A percentile compares a stretch with the other conserved stretches of the same genome.
These are phyloP conservation scores for Limanda limanda DNA, from an alignment of 2,113 vertebrate species.

Conservation along the genomic window DNA sequence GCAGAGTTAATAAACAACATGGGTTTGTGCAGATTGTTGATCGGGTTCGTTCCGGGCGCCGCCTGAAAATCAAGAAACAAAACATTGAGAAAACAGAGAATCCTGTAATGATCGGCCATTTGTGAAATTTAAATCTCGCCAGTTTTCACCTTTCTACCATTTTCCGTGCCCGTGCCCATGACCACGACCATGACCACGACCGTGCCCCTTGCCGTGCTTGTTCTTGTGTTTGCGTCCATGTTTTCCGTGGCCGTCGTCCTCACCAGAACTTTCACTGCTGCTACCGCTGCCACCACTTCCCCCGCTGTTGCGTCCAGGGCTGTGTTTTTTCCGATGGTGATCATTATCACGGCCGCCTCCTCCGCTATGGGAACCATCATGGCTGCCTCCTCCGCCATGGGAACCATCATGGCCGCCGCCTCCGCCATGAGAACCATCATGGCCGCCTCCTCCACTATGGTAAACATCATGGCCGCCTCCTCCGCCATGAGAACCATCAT, in stretches of 20 bases:
- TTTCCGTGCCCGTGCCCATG: background rate
- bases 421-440: too few relatives aligned
- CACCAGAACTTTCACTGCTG: background rate
- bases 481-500: too few relatives aligned
- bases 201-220: background rate
- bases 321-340: background rate
- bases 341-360: background rate
- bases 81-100: background rate
- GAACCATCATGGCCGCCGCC: too few relatives aligned
- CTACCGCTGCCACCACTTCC: background rate
- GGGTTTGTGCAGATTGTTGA: too few relatives aligned
- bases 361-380: too few relatives aligned
- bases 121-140: background rate
- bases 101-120: background rate
- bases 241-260: background rate
- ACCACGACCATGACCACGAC: rapidly evolving
- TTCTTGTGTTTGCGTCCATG: constrained; percentile 9
- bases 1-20: background rate
- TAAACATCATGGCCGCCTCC: too few relatives aligned
- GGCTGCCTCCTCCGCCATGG: too few relatives aligned
- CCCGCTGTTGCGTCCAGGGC: background rate
- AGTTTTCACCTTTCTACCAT: constrained; percentile 3
- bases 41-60: too few relatives aligned
- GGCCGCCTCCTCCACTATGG: too few relatives aligned
- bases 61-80: background rate